Evolutionary conservation across 2,113 vertebrate species (phyloP), one percentile per base, ranked within the genome.

Genomic region (Chlorodrepanis virens): DNA sequence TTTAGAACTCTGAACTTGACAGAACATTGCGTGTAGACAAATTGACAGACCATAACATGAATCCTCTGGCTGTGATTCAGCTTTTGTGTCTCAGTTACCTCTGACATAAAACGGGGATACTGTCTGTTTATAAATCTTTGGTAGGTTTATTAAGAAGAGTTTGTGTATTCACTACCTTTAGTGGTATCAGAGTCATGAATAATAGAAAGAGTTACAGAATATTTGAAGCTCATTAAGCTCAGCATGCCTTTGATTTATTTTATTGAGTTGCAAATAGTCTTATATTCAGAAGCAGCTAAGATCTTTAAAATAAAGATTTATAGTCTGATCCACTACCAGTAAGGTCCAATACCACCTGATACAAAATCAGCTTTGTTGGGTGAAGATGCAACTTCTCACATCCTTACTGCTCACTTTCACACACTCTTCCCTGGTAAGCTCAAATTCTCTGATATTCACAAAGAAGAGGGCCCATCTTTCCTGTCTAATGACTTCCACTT

Each of bases 361-460:
- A 42, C 0, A 83, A 70, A 61, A 83, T 50, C 1, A 0, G 1
- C 6, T 74, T 67, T 5, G 0, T 21, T 84, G 22, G 35, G 14
- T 5, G 50, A 44, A 77, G 11, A 40, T 12, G 14, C 1, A 5
- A 27, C 50, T 28, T n/a, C 11, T 64, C 33, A 54, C 23, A 64
- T 14, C 7, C 31, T 90, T 68, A 11, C 18, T 45, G 10, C 9
- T 87, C 39, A 18, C 14, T 89, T 67, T 71, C 14, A 71, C 24
- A 53, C 49, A 49, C 15, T 22, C 74, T 40, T 76, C 16, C 3
- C 10, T 22, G 15, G 14, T 60, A 90, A 85, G 4, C 1, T 60
- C 61, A 40, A 10, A 22, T 53, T 16, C 27, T 44, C 40, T 27
- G 37, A 31, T 56, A 67, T 9, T 82, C 14, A 42, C 14, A 64